Conservation (phyloP, 2,797 vertebrate genomes). For the Onychomys torridus region DNA sequence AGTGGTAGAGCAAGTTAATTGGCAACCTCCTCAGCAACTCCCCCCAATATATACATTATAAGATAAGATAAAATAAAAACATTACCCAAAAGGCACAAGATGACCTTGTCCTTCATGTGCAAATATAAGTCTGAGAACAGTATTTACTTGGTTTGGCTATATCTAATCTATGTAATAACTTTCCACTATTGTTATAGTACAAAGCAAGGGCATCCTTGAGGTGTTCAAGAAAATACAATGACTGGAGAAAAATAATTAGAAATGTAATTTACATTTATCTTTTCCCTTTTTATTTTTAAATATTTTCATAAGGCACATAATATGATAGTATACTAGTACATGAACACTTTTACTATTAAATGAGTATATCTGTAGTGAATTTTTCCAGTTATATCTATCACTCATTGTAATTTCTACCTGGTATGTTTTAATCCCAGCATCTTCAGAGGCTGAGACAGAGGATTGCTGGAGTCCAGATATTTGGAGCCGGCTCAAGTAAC, state of each 20-base stretch:
- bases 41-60: not conserved
- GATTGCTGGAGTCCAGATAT: not conserved
- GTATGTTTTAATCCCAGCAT: not conserved
- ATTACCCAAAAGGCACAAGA: not conserved
- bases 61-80: not conserved
- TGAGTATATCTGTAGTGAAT: not conserved
- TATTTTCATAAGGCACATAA: constrained; percentile 5
- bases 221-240: not conserved
- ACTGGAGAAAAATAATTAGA: not conserved
- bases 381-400: not conserved
- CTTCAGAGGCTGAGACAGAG: not conserved
- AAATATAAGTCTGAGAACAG: constrained; percentile 9
- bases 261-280: constrained; percentile 4
- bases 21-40: not conserved
- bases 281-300: not conserved
- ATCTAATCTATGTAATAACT: constrained; percentile 17
- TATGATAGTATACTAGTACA: not conserved
- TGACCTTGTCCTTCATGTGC: not conserved
- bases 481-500: not conserved
- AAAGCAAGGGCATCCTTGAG: not conserved
- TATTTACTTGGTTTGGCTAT: constrained; percentile 45
- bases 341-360: constrained; percentile 41
- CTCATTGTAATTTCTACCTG: not conserved
- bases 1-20: not conserved
- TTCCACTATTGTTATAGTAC: not conserved